These are phyloP conservation scores for Helarctos malayanus DNA, from an alignment of 2,797 vertebrate genomes.

Conservation along the genomic window DNA sequence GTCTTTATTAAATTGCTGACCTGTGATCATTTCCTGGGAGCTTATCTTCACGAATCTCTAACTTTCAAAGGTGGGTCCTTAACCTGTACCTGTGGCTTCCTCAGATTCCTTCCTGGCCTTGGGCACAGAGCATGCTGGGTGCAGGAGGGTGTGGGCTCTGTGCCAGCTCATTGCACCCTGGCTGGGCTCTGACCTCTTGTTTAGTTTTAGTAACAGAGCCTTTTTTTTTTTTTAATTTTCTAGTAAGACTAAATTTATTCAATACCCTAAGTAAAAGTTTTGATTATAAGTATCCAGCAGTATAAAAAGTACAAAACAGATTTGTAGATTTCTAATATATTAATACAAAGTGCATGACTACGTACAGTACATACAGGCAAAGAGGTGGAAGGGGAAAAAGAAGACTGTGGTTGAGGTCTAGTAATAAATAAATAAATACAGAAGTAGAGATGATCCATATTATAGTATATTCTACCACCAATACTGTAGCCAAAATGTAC, in stretches of 20 bases:
- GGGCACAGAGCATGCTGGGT: fast-evolving
- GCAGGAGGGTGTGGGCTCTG: fast-evolving
- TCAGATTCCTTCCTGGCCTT: neutral
- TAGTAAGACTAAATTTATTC: conserved; percentile 92
- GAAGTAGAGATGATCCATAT: conserved; percentile 90
- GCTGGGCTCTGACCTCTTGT: neutral
- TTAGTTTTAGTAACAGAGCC: neutral
- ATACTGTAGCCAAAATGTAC: conserved; percentile 87
- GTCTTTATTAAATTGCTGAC: neutral
- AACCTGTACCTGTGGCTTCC: no score
- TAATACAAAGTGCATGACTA: conserved; percentile 98
- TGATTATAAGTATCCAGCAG: conserved; percentile 92
- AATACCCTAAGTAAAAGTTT: conserved; percentile 90
- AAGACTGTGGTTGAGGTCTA: conserved; percentile 88
- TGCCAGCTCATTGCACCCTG: neutral
- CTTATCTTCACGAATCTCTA: neutral
- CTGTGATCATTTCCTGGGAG: neutral
- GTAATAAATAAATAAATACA: conserved; percentile 93
- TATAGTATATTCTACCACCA: conserved; percentile 90
- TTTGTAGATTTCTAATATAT: conserved; percentile 93
- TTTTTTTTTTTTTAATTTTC: conserved; percentile 84
- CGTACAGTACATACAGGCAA: conserved; percentile 93
- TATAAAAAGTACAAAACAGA: conserved; percentile 99
- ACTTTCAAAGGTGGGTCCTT: neutral
- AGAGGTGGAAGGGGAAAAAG: conserved; percentile 86